These are phyloP conservation scores for Tanaodytes sp. DNA, from an alignment of 2,888 invertebrate genomes.

Conservation along the genomic window DNA sequence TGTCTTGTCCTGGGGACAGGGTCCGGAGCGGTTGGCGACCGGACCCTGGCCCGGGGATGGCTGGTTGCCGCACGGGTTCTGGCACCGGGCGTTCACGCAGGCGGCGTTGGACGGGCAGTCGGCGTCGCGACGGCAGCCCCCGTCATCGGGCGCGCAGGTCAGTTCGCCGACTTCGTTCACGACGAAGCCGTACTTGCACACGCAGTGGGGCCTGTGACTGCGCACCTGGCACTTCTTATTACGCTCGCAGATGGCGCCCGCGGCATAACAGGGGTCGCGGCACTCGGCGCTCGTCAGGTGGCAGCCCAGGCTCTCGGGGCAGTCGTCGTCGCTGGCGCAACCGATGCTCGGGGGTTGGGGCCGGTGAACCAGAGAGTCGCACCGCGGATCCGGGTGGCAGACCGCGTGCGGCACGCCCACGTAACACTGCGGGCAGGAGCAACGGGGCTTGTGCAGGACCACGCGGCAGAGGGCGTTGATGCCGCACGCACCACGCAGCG, in stretches of 20 bases:
- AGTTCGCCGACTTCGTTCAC: conserved; percentile 90
- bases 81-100: conserved; percentile 92
- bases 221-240: conserved; percentile 92
- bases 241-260: conserved; percentile 81
- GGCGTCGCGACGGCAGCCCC: conserved; percentile 85
- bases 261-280: conserved; percentile 83
- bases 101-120: conserved; percentile 90
- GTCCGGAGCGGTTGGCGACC: conserved; percentile 46
- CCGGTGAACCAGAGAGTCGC: conserved; percentile 79
- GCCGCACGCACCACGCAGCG: conserved; percentile 90
- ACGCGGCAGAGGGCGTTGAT: conserved; percentile 91
- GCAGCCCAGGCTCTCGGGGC: conserved; percentile 84
- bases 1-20: conserved; percentile 86
- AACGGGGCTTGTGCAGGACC: conserved; percentile 87
- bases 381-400: conserved; percentile 86
- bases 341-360: conserved; percentile 75
- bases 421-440: conserved; percentile 91
- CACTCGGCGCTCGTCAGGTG: conserved; percentile 82
- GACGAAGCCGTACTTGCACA: conserved; percentile 90
- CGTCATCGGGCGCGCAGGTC: conserved; percentile 86
- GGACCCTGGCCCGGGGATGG: conserved; percentile 70
- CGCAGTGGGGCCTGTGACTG: conserved; percentile 88
- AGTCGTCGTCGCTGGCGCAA: conserved; percentile 81
- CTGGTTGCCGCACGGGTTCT: conserved; percentile 86
- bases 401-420: conserved; percentile 86